Evolutionary conservation across 2,797 vertebrate genomes (phyloP).

Genomic region (Xenentodon cancila): DNA sequence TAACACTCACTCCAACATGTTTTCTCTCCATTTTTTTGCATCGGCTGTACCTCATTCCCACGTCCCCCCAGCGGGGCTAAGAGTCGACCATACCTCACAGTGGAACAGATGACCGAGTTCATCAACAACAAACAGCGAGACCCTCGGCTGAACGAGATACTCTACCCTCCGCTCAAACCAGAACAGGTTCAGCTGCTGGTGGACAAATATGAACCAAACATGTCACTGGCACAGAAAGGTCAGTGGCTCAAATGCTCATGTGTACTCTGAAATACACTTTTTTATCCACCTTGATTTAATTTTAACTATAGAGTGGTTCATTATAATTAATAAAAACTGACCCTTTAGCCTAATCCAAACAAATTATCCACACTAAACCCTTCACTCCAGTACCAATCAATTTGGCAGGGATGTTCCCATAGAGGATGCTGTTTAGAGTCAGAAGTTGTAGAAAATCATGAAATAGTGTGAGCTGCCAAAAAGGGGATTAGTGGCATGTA

Average conservation of each 20-base stretch:
- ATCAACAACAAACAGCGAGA: conserved; percentile 95
- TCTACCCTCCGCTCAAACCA: conserved; percentile 94
- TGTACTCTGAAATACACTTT: background rate
- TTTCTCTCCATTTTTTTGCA: background rate
- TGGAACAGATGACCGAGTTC: conserved; percentile 97
- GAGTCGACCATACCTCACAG: conserved; percentile 90
- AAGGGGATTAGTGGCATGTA: too few species aligned
- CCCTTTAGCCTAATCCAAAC: too few species aligned
- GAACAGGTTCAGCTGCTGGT: conserved; percentile 95
- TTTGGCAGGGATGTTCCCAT: too few species aligned
- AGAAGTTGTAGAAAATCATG: too few species aligned
- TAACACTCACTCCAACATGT: background rate
- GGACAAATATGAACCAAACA: conserved; percentile 94
- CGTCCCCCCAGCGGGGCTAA: conserved; percentile 88
- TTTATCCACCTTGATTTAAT: too few species aligned
- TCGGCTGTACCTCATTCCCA: background rate
- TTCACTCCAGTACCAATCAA: too few species aligned
- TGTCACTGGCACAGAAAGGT: conserved; percentile 91
- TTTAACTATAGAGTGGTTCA: too few species aligned
- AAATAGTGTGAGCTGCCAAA: too few species aligned
- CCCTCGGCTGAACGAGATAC: conserved; percentile 96
- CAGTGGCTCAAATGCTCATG: conserved; percentile 58
- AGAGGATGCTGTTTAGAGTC: too few species aligned
- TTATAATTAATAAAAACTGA: too few species aligned
- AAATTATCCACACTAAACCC: too few species aligned